Conservation (phyloP, 2,113 vertebrate species). For the Oceanodroma tethys region DNA sequence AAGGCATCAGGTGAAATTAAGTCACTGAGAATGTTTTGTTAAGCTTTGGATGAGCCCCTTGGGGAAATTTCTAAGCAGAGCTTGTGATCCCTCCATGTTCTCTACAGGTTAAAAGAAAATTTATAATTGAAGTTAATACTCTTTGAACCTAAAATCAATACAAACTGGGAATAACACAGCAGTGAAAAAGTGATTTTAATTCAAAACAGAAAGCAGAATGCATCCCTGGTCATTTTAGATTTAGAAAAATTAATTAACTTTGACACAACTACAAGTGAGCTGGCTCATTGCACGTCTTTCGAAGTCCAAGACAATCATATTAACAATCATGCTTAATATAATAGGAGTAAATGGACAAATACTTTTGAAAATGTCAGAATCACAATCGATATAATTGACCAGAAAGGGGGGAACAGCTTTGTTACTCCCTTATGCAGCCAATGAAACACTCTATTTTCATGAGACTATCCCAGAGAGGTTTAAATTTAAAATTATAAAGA, state of each 20-base stretch:
- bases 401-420: not conserved
- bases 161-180: not conserved
- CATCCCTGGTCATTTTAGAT: constrained; percentile 26
- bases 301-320: constrained; percentile 34
- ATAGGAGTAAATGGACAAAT: constrained; percentile 47
- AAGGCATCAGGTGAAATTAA: not conserved
- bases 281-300: not conserved
- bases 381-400: constrained; percentile 34
- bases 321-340: constrained; percentile 38
- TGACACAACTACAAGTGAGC: constrained; percentile 37
- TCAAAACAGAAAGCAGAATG: constrained; percentile 37
- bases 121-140: constrained; percentile 37
- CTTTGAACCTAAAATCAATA: constrained; percentile 51
- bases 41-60: not conserved
- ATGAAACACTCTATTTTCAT: not conserved
- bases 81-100: not conserved
- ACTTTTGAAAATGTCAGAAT: constrained; percentile 40
- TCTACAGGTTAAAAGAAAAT: constrained; percentile 45
- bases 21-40: not conserved
- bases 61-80: not conserved
- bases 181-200: constrained; percentile 53
- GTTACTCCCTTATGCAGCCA: not conserved
- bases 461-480: not conserved
- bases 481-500: constrained; percentile 20
- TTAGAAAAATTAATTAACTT: constrained; percentile 57